Evolutionary conservation across 2,113 vertebrate species (phyloP), one percentile per base, ranked within the genome.

Genomic region (Chionodraco myersi): DNA sequence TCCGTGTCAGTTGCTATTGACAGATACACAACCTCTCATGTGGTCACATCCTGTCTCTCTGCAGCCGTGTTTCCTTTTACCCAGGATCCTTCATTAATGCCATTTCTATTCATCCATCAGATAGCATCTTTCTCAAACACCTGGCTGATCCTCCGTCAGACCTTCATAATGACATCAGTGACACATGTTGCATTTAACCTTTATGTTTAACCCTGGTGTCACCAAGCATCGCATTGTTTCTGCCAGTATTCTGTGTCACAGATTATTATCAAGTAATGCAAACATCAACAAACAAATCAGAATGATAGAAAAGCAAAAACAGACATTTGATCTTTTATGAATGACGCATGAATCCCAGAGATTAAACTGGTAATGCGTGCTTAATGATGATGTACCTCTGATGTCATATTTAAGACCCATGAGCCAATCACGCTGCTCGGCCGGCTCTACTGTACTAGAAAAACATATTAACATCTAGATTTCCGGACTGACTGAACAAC

Each of bases 301-400:
- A 73, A 56, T 6, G 6, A 44, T 1, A 75, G 36, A 79, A 66
- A 57, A 63, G 30, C 10, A 23, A 88, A 56, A 72, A 83, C 10
- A 52, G 61, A 49, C n/a, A 62, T 75, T 72, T 84, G 54, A 79
- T 72, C 21, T 21, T 82, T 86, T 65, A 67, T 86, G 86, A 92
- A 82, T 92, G 89, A 90, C 68, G 81, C 83, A 85, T 79, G 74
- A 87, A 84, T 87, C 78, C 30, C 12, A 30, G 45, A 81, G 87
- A 89, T 91, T 89, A 90, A 73, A 71, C 30, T 30, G 21, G 10
- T 78, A 85, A 85, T 80, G 56, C 62, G 57, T 53, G 23, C 47
- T 88, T 88, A 77, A 72, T 48, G 79, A 85, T 79, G 89, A 88
- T 84, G 88, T 79, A 47, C 57, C 65, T 80, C 52, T 88, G 87